Evolutionary conservation across 2,797 vertebrate genomes (phyloP).

Genomic region (Nasua narica): DNA sequence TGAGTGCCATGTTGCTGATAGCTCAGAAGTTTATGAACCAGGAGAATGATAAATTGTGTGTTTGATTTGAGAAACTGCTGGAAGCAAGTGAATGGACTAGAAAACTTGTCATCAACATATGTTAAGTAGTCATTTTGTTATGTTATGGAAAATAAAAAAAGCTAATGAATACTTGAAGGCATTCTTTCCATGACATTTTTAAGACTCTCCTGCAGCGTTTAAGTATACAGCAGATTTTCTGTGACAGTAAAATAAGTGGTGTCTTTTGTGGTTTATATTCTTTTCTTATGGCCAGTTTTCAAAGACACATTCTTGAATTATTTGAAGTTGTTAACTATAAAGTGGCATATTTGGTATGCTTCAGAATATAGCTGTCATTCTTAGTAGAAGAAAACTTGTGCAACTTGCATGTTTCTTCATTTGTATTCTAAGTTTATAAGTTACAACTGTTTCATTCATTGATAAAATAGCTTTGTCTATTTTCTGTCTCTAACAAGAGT

Average conservation of each 20-base stretch:
- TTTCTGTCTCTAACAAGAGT: no score
- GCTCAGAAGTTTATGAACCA: slow-evolving; percentile 57
- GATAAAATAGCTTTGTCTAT: slow-evolving; percentile 24
- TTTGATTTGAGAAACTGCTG: slow-evolving; percentile 55
- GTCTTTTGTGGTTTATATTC: slow-evolving; percentile 48
- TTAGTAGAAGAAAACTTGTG: slow-evolving; percentile 35
- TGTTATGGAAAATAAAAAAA: slow-evolving; percentile 40
- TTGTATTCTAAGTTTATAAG: slow-evolving; percentile 26
- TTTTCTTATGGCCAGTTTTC: slow-evolving; percentile 37
- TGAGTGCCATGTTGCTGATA: slow-evolving; percentile 43
- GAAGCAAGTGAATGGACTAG: slow-evolving; percentile 52
- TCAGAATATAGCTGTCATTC: slow-evolving; percentile 22
- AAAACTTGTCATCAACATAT: slow-evolving; percentile 50
- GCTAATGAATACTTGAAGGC: slow-evolving; percentile 32
- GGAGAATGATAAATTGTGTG: slow-evolving; percentile 47
- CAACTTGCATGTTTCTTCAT: slow-evolving; percentile 18
- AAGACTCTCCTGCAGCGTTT: neutral
- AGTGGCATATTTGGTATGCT: slow-evolving; percentile 31
- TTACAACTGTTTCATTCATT: slow-evolving; percentile 28
- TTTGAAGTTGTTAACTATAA: slow-evolving; percentile 44
- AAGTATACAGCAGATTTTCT: slow-evolving; percentile 49
- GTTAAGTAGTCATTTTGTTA: slow-evolving; percentile 61
- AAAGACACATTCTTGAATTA: slow-evolving; percentile 43
- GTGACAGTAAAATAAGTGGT: slow-evolving; percentile 42
- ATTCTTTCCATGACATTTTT: slow-evolving; percentile 36